phyloP scores from a whole-genome alignment of 2,113 vertebrate genomes.

The Pontoporia blainvillei region DNA sequence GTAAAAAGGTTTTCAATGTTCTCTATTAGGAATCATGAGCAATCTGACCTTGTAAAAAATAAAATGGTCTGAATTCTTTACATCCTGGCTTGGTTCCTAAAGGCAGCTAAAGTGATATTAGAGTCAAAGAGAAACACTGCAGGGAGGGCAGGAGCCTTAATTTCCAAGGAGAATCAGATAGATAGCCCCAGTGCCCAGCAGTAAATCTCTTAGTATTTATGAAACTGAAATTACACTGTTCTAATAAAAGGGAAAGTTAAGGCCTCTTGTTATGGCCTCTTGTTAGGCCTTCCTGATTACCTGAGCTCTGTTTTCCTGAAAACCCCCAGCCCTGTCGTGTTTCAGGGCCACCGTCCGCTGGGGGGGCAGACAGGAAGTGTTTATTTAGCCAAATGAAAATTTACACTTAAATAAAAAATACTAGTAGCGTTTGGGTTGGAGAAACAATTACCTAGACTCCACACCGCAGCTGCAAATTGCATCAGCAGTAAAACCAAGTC shows the following conservation, averaged over 20 bases:
- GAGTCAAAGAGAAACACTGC: conserved; percentile 69
- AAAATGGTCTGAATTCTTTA: conserved; percentile 74
- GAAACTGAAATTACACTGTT: conserved; percentile 77
- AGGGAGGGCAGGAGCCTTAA: conserved; percentile 68
- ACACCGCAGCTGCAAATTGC: conserved; percentile 1
- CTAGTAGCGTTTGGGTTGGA: not conserved
- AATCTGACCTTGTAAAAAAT: conserved; percentile 69
- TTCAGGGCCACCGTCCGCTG: conserved; percentile 44
- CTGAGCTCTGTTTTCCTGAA: conserved; percentile 59
- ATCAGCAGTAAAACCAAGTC: not conserved
- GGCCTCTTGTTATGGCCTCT: conserved; percentile 60
- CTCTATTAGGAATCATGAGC: conserved; percentile 60
- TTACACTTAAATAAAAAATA: conserved; percentile 66
- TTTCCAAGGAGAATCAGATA: conserved; percentile 78
- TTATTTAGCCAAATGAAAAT: conserved; percentile 65
- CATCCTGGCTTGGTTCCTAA: conserved; percentile 78
- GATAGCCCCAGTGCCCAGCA: conserved; percentile 74
- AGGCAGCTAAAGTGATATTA: conserved; percentile 75
- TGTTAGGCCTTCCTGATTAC: conserved; percentile 68
- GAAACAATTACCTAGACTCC: conserved; percentile 28
- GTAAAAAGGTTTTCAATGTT: conserved; percentile 51
- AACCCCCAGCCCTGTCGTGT: not conserved
- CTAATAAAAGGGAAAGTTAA: conserved; percentile 75
- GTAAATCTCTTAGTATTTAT: conserved; percentile 81
- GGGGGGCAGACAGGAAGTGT: not conserved